Evolutionary conservation across 2,113 vertebrate species (phyloP), one percentile per base, ranked within the genome.

Genomic region (Sinocyclocheilus anshuiensis): DNA sequence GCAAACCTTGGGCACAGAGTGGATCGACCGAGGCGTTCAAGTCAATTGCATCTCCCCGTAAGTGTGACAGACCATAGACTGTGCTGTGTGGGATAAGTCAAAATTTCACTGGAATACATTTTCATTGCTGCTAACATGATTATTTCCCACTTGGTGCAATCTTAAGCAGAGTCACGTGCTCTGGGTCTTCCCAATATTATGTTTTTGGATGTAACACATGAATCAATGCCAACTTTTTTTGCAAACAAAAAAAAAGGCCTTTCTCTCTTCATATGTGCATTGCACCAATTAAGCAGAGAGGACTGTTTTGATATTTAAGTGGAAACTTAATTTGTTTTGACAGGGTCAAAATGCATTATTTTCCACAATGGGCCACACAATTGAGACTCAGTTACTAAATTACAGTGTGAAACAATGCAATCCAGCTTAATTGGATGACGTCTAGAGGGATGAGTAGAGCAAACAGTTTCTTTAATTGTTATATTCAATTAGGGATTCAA

Each of bases 41-140:
- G 94, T 94, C 91, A 93, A 95, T 92, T 96, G 95, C 91, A 92
- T 97, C 91, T 97, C 96, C 33, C 95, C 95, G 93, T 96, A 89
- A 96, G 95, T 95, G 39, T 48, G 7, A 63, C 18, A 39, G 26
- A 77, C 61, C n/a, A 59, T 16, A 24, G 22, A 29, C 69, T 65
- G 29, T 15, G 50, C 48, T 69, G 55, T 4, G 26, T 11, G 33
- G 15, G 39, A 15, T 11, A 45, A 76, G 15, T n/a, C 26, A 69
- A 45, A 15, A 26, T 71, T 71, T 69, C 33, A 78, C 45, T 45
- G 7, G 6, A 53, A 29, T 55, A 53, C 16, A n/a, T 55, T 33
- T 39, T 69, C 20, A 72, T 33, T 39, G 48, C 69, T n/a, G 2
- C 65, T 33, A 48, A 81, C 36, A 61, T 74, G 71, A 81, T 81